phyloP scores from a whole-genome alignment of 1,140 invertebrate genomes.

The Drosophila biarmipes region DNA sequence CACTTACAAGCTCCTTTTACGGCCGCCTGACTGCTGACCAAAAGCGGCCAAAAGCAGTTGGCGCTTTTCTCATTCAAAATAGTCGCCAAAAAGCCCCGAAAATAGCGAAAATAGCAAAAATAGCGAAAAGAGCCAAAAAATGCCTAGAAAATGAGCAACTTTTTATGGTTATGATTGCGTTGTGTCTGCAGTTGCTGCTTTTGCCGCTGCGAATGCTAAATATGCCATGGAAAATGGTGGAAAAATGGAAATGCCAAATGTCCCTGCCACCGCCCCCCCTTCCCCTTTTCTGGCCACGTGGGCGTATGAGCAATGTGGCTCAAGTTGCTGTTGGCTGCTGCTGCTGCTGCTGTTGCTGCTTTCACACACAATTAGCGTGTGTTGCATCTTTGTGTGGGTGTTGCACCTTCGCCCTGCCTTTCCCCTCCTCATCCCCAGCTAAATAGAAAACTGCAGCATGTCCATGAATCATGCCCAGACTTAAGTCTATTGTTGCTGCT shows the following conservation, averaged over 20 bases:
- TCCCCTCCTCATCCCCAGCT: background rate
- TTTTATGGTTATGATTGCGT: conserved; percentile 82
- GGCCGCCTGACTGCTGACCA: conserved; percentile 40
- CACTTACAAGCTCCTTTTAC: conserved; percentile 80
- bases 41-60: conserved; percentile 37
- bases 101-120: conserved; percentile 28
- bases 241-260: conserved; percentile 63
- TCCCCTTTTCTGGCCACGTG: conserved; percentile 49
- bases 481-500: conserved; percentile 67
- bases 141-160: conserved; percentile 59
- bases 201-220: conserved; percentile 70
- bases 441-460: conserved; percentile 65
- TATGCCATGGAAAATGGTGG: conserved; percentile 71
- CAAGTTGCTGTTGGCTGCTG: conserved; percentile 27
- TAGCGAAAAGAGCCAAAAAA: conserved; percentile 21
- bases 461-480: conserved; percentile 78
- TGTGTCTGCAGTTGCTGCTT: conserved; percentile 13
- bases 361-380: conserved; percentile 81
- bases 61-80: conserved; percentile 62
- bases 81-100: conserved; percentile 43
- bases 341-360: conserved; percentile 53
- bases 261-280: conserved; percentile 13
- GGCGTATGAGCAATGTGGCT: conserved; percentile 69
- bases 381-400: conserved; percentile 72
- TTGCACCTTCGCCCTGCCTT: conserved; percentile 24